Percentiles rank a stretch among this genome's conserved stretches.
Evolutionary conservation across 2,113 vertebrate species (phyloP).

Genomic region (Grantiella picta): DNA sequence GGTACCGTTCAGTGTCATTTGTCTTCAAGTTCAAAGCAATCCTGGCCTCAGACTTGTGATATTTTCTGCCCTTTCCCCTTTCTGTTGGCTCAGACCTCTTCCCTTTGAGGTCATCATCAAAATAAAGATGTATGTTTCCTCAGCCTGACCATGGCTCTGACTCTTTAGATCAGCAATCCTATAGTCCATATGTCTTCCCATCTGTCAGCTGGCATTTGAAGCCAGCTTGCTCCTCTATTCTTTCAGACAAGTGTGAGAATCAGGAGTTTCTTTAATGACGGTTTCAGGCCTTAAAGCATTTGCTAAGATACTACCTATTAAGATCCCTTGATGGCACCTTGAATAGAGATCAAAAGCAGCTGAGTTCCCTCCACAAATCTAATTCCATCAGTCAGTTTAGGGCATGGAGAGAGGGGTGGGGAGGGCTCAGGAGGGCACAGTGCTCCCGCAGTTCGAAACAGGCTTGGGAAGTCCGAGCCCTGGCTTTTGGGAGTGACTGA

Average conservation of each 20-base stretch:
- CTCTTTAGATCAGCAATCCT: slow-evolving; percentile 66
- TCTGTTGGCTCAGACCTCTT: slow-evolving; percentile 63
- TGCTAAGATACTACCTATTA: slow-evolving; percentile 57
- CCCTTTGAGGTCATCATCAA: slow-evolving; percentile 72
- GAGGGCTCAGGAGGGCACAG: neutral
- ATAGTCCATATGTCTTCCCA: slow-evolving; percentile 69
- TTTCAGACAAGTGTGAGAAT: slow-evolving; percentile 71
- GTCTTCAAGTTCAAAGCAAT: slow-evolving; percentile 70
- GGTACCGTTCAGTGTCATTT: slow-evolving; percentile 30
- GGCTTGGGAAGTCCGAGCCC: neutral
- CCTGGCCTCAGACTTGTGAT: slow-evolving; percentile 46
- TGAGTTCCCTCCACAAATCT: slow-evolving; percentile 44
- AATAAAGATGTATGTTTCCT: slow-evolving; percentile 68
- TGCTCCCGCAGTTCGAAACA: neutral
- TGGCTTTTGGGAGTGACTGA: neutral
- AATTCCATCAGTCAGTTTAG: slow-evolving; percentile 35
- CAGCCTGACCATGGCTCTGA: slow-evolving; percentile 62
- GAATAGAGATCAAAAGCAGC: slow-evolving; percentile 70
- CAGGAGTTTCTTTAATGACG: slow-evolving; percentile 49
- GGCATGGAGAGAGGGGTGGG: slow-evolving; percentile 40
- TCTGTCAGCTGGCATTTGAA: slow-evolving; percentile 69
- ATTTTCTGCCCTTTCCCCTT: slow-evolving; percentile 68
- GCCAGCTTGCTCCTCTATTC: slow-evolving; percentile 59
- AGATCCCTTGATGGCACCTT: slow-evolving; percentile 62
- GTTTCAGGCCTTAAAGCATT: slow-evolving; percentile 38